Evolutionary conservation across 2,888 invertebrate species (phyloP), one percentile per base, ranked within the genome.

Genomic region (Parasteatoda lunata): DNA sequence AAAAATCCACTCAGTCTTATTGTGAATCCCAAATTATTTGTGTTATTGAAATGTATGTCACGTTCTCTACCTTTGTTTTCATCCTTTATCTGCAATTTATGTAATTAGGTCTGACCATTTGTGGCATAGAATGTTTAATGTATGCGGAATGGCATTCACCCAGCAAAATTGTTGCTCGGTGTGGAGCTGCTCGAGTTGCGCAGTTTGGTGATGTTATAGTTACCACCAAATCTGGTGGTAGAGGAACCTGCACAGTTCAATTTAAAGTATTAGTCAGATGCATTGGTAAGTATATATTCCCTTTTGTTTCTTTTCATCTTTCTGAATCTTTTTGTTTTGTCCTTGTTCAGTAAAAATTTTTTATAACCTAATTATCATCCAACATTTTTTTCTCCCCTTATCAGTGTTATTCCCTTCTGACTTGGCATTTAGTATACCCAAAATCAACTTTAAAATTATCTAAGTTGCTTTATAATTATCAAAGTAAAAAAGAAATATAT

Each of bases 121-220:
- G 99, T 93, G 98, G 97, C 0, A 96, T 96, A 90, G 98, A 99
- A 91, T 99, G 99, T 91, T 93, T 97, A 52, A 92, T 99, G 81
- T 97, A 98, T 13, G 97, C 98, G 0, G 98, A 99, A 93, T 99
- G 99, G 99, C 97, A 98, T 91, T 97, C 98, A 1, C 94, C 96
- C 54, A 99, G 98, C 91, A 99, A 99, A 93, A 98, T 99, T 89
- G 95, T 98, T 77, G 98, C 98, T 0, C 94, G 99, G 84, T 97
- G 98, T 5, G 98, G 98, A 0, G 88, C 88, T 9, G 96, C 97
- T 1, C 96, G 96, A 52, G 97, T 97, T 91, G 96, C 91, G 6
- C 81, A 88, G 49, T 81, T 84, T 70, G 98, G 98, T 3, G 98
- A 98, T 91, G 96, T 98, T 85, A 95, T 97, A 91, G 95, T 97